phyloP scores from a whole-genome alignment of 2,113 vertebrate genomes.

The Dryoscopus gambensis region DNA sequence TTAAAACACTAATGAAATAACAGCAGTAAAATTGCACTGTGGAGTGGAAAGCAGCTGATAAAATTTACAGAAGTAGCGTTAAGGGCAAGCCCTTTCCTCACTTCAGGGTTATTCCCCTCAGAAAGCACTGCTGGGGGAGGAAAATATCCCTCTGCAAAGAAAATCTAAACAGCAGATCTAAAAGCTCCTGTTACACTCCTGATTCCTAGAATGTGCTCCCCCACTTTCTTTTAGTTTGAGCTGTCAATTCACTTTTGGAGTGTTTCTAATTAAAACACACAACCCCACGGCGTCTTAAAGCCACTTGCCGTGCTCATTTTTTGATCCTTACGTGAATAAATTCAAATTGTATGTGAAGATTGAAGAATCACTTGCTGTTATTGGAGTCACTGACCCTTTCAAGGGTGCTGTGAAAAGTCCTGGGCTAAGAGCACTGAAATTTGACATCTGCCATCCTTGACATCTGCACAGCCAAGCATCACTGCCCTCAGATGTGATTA shows the following conservation, averaged over 20 bases:
- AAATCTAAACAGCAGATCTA: neutral
- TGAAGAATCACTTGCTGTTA: neutral
- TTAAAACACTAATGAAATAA: neutral
- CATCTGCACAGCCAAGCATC: neutral
- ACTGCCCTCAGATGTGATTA: accelerated
- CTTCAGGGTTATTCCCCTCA: neutral
- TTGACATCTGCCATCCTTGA: neutral
- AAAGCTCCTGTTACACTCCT: neutral
- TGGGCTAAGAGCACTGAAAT: neutral
- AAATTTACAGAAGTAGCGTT: neutral
- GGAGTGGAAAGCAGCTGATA: neutral
- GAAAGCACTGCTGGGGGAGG: neutral
- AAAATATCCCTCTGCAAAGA: neutral
- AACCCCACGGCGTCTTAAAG: neutral
- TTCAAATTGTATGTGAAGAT: neutral
- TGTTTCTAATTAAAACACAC: neutral
- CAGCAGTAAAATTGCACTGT: neutral
- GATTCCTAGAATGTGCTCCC: neutral
- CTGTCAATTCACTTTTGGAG: neutral
- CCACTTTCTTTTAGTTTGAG: neutral
- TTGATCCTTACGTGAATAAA: neutral
- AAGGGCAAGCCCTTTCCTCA: neutral
- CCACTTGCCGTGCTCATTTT: neutral
- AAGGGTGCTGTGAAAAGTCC: neutral
- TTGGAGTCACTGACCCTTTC: neutral